Evolutionary conservation across 1,140 invertebrate genomes (phyloP), one percentile per base, ranked within the genome.

Genomic region (Octopus sinensis): DNA sequence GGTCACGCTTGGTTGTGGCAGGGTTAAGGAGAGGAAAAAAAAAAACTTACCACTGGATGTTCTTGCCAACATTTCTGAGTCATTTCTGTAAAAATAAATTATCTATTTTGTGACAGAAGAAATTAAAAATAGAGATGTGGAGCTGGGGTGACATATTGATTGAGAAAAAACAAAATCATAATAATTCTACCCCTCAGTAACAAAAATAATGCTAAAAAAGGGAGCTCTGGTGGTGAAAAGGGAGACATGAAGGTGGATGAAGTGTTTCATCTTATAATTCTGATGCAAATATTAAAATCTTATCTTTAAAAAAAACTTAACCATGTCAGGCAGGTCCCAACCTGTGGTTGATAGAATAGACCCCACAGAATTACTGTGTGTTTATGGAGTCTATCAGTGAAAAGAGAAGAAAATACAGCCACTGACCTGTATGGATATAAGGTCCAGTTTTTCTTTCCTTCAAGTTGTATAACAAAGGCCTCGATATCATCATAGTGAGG

Each of bases 401-500:
- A 75, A 52, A 73, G 52, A 54, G 9, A 53, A 79, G 75, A 62
- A n/a, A 78, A 62, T 62, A 9, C 56, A 62, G 17, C 56, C 53
- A 84, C 80, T 56, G 77, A 89, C 88, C 87, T 87, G 53, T 96
- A 95, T 84, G 93, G 93, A 89, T 99, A 99, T 5, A 99, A 89
- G 86, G 94, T 94, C 98, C 98, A 99, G 83, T 94, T 93, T 91
- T 99, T 99, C 86, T 95, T 94, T 0, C 98, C 98, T 92, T 99
- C 98, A 7, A 98, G 90, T 92, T 99, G 98, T 68, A 99, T 88
- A 81, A 99, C 94, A 90, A 99, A 99, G 17, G 97, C 98, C 92
- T 99, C 98, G 85, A 99, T 99, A 88, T 99, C 98, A 92, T 99
- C 98, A 91, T 95, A 99, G 91, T 99, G 97, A 0, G 98, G 97